Base-by-base conservation (phyloP, 1,140 invertebrate species). In the Diorhabda sublineata region DNA sequence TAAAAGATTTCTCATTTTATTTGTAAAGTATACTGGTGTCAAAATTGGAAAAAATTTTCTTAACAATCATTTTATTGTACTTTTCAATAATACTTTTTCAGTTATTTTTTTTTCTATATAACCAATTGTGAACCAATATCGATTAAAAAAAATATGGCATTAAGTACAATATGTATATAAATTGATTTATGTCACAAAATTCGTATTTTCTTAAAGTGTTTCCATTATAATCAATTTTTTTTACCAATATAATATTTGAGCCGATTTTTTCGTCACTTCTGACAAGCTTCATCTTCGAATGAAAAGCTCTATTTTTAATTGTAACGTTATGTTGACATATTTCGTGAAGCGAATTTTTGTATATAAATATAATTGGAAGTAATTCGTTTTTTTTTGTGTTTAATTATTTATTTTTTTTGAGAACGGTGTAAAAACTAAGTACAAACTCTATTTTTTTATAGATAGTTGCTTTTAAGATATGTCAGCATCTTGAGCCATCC, bases 401-500 rank as follows among this genome's bases (percentile, higher is more conserved):
- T 42, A 61, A 42, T 8, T 26, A 61, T 26, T 5, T 42, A 42
- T 61, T 61, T 60, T 60, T 60, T 42, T 26, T 26, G 42, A 60
- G 41, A 26, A 41, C 3, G 47, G 9, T 52, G 41, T 60, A 60
- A 61, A 64, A 61, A 70, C 64, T 69, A 73, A 74, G 71, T 72
- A 74, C 68, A 76, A 74, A 74, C 47, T 74, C 63, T 77, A 77
- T 78, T 77, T 78, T 78, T 78, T 74, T 77, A 73, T 76, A 75
- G 66, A 68, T 70, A 68, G 70, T 67, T 59, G 65, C 65, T 75
- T 74, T 71, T 64, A 66, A 76, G 67, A 75, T 73, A 76, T 79
- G 75, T 77, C 75, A 77, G 72, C 77, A 74, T 75, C 71, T 74
- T 72, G 67, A 66, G 68, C 69, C 64, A 70, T 73, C 69, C 64